Evolutionary conservation across 2,113 vertebrate genomes (phyloP), one percentile per base, ranked within the genome.

Genomic region (Thamnophis sirtalis): DNA sequence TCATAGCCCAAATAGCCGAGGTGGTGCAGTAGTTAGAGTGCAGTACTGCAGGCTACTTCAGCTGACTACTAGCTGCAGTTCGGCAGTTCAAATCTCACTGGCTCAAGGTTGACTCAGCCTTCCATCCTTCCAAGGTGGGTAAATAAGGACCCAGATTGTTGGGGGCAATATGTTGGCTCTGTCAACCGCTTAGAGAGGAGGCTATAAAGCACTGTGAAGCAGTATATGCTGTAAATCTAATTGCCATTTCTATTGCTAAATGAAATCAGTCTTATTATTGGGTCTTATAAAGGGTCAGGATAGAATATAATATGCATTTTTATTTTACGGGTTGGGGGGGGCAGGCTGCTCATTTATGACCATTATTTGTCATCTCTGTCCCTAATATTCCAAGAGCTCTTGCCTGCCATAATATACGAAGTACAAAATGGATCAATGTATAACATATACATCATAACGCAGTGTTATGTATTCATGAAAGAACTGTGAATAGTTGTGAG

Each of bases 381-480:
- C n/a, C 86, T 63, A 48, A 49, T 13, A 49, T 43, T 28, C 24
- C 63, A 13, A 53, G n/a, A 53, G 8, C 21, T 38, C 10, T 9
- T 19, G 11, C 11, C 56, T 28, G 13, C 33, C 50, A 38, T 49
- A 38, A 38, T 38, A 84, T 51, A 26, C 11, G 26, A 17, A 85
- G 38, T 43, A 38, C 13, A 49, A 56, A 48, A 15, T 50, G 13
- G 43, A n/a, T 28, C 48, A 50, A 53, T 15, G 0, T 24, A 86
- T 86, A 26, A n/a, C n/a, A 63, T 50, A n/a, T 21, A n/a, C 24
- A 84, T 19, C 43, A 86, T 60, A 60, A 60, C 10, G 4, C 9
- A 38, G 0, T 6, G 3, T 87, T 1, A 0, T 0, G 0, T 26
- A 48, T 2, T 91, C 54, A 73, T 73, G 26, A 19, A 11, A 86